phyloP scores from a whole-genome alignment of 2,888 invertebrate genomes.

The Diaphora mendica region DNA sequence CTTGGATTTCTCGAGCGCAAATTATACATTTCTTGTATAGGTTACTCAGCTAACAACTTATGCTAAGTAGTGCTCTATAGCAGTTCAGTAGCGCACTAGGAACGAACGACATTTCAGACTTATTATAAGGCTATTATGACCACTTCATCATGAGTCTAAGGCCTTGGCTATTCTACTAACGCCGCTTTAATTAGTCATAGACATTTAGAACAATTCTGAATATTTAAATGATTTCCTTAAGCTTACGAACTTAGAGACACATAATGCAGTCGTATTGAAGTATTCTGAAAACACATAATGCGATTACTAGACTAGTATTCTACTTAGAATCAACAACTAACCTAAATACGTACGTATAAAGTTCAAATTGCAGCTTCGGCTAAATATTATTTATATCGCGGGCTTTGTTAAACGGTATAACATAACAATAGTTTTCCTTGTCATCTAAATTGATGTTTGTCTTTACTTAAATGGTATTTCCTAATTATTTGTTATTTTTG shows the following conservation, averaged over 20 bases:
- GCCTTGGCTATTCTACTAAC: neutral
- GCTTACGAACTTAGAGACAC: neutral
- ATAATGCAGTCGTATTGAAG: neutral
- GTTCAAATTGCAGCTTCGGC: neutral
- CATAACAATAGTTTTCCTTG: constrained; percentile 10
- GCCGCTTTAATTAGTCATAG: neutral
- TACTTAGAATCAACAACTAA: neutral
- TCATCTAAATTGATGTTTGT: constrained; percentile 15
- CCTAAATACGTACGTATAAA: neutral
- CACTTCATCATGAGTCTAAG: neutral
- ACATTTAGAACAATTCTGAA: neutral
- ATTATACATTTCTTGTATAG: no score
- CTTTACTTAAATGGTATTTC: constrained; percentile 8
- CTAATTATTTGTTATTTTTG: constrained; percentile 10
- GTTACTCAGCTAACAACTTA: no score
- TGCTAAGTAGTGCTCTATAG: no score
- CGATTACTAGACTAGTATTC: neutral
- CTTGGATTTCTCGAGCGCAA: no score
- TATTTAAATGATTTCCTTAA: neutral
- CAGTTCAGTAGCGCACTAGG: no score
- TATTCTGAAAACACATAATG: neutral
- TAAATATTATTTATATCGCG: neutral
- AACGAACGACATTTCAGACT: no score
- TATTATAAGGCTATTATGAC: no score
- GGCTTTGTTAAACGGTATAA: neutral